phyloP scores from a whole-genome alignment of 1,140 invertebrate species.

The Spodoptera frugiperda region DNA sequence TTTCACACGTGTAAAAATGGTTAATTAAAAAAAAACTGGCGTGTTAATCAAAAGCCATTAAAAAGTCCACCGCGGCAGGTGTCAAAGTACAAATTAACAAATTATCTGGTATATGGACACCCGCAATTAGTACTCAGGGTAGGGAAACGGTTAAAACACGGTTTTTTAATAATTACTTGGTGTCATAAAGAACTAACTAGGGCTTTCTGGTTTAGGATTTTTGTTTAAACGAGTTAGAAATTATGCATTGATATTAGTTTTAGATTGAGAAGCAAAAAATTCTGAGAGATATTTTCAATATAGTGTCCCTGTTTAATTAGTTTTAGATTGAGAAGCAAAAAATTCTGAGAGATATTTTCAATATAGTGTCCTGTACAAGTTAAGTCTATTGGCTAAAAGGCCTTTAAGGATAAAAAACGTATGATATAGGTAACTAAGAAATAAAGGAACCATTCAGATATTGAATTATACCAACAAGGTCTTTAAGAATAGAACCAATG shows the following conservation, averaged over 20 bases:
- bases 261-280: no score
- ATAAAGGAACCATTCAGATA: no score
- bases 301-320: no score
- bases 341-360: no score
- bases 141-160: constrained; percentile 20
- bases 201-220: not conserved
- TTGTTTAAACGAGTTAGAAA: no score
- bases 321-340: no score
- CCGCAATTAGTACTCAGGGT: constrained; percentile 18
- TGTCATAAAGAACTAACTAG: not conserved
- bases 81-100: constrained; percentile 71
- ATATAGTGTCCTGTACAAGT: no score
- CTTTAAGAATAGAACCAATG: not conserved
- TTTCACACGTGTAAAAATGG: constrained; percentile 24
- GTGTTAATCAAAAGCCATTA: constrained; percentile 40
- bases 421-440: no score
- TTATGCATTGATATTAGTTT: no score
- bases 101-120: constrained; percentile 63
- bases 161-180: constrained; percentile 21
- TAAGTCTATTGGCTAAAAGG: no score
- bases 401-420: not conserved
- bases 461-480: not conserved
- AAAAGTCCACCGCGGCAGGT: constrained; percentile 59
- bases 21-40: constrained; percentile 23
- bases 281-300: no score